Conservation (phyloP, 35 echinoderm and acorn worm genomes). For the Heliocidaris erythrogramma region DNA sequence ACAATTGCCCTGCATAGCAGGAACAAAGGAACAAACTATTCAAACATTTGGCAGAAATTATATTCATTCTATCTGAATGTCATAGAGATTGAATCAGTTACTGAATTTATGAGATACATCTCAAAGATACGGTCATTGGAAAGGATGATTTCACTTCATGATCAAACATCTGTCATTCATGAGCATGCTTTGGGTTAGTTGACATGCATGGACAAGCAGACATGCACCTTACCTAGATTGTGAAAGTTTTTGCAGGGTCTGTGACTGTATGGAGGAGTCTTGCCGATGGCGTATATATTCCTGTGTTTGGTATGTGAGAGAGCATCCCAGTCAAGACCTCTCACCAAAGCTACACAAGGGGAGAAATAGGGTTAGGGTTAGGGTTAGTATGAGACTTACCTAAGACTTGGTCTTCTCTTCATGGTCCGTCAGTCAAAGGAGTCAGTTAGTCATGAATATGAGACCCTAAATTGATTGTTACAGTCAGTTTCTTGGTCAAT, state of each 20-base stretch:
- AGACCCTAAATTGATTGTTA: too few species aligned
- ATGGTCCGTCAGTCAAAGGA: background rate
- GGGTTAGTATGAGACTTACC: background rate
- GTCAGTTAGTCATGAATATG: background rate
- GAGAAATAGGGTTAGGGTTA: slow-evolving; percentile 16
- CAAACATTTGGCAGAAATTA: background rate
- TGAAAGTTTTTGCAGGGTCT: slow-evolving; percentile 75
- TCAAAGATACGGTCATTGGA: background rate
- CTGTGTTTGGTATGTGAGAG: slow-evolving; percentile 94
- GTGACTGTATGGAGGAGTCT: slow-evolving; percentile 74
- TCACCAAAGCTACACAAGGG: slow-evolving; percentile 42
- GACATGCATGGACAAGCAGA: background rate
- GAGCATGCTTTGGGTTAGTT: background rate
- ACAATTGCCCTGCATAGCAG: background rate
- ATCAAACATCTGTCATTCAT: background rate
- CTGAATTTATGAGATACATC: background rate
- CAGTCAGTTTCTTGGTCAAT: background rate
- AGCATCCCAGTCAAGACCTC: slow-evolving; percentile 82
- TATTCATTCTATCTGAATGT: background rate
- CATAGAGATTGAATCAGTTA: background rate
- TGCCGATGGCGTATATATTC: slow-evolving; percentile 89
- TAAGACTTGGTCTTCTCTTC: background rate
- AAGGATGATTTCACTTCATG: background rate
- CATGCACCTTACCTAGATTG: slow-evolving; percentile 73
- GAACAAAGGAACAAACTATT: background rate